phyloP scores from a whole-genome alignment of 1,140 invertebrate genomes.

The Brachionus rotundiformis region DNA sequence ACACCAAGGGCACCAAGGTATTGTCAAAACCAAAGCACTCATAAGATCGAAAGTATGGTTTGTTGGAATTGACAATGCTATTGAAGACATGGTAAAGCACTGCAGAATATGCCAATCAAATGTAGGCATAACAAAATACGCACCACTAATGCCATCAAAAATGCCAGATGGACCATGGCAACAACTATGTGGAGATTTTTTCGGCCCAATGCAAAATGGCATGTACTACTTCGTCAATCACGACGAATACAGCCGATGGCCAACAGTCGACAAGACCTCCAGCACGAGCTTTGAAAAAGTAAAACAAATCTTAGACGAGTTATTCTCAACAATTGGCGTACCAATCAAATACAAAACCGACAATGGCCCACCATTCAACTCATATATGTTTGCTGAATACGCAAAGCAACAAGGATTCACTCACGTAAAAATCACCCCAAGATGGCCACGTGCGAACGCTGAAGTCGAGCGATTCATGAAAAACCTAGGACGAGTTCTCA shows the following conservation, averaged over 20 bases:
- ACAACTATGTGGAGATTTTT: neutral
- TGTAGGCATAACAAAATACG: neutral
- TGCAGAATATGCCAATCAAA: neutral
- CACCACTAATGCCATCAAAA: conserved; percentile 14
- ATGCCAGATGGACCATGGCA: neutral
- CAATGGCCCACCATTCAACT: conserved; percentile 54
- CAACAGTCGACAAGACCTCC: neutral
- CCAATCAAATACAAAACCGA: conserved; percentile 53
- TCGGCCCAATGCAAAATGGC: neutral
- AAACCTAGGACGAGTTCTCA: conserved; percentile 10
- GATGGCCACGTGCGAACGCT: conserved; percentile 52
- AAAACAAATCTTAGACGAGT: conserved; percentile 20
- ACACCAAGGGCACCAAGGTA: conserved; percentile 9
- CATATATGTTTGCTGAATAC: conserved; percentile 51
- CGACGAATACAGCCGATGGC: neutral
- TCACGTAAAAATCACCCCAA: conserved; percentile 53
- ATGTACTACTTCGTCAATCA: neutral
- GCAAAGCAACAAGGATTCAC: conserved; percentile 49
- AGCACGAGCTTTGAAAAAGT: neutral
- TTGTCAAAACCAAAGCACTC: neutral
- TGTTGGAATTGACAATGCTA: neutral
- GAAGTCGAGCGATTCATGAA: conserved; percentile 53
- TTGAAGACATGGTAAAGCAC: neutral
- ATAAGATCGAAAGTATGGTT: conserved; percentile 21
- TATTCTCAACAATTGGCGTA: conserved; percentile 53